Evolutionary conservation across 1,140 invertebrate genomes (phyloP).

Genomic region (Thaumetopoea pityocampa): DNA sequence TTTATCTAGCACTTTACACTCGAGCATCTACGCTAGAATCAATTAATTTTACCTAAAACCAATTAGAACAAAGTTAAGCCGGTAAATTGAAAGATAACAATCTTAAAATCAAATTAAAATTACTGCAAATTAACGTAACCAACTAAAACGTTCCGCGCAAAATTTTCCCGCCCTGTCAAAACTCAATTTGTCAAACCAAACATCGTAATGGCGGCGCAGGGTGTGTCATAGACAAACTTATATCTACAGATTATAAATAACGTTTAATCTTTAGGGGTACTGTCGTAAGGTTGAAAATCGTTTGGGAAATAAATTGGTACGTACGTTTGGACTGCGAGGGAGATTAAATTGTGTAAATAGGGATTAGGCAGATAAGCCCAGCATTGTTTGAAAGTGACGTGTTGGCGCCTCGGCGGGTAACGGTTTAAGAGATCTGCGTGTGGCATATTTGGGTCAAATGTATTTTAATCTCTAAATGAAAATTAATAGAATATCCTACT

Average conservation of each 20-base stretch:
- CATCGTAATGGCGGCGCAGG: conserved; percentile 44
- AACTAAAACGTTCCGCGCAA: conserved; percentile 46
- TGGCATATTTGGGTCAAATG: conserved; percentile 51
- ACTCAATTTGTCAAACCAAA: conserved; percentile 71
- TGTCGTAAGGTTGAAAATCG: conserved; percentile 43
- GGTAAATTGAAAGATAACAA: conserved; percentile 48
- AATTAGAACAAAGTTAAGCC: conserved; percentile 32
- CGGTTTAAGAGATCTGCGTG: conserved; percentile 34
- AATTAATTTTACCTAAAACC: conserved; percentile 22
- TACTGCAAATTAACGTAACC: conserved; percentile 44
- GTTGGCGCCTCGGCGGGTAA: conserved; percentile 46
- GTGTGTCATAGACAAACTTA: conserved; percentile 26
- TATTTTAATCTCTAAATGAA: conserved; percentile 16
- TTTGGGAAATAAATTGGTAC: conserved; percentile 25
- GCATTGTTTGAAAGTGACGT: conserved; percentile 58
- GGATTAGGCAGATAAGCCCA: conserved; percentile 68
- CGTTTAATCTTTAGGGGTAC: conserved; percentile 34
- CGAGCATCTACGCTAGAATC: too few relatives aligned
- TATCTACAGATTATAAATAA: conserved; percentile 16
- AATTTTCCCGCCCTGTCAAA: conserved; percentile 65
- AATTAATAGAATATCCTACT: too few relatives aligned
- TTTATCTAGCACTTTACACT: too few relatives aligned
- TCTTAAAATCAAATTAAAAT: conserved; percentile 41
- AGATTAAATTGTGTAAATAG: conserved; percentile 74
- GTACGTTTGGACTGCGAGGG: conserved; percentile 19